Percentiles rank a stretch among this genome's conserved stretches.
Conservation (phyloP, 2,888 invertebrate species). For the Lysandra coridon region DNA sequence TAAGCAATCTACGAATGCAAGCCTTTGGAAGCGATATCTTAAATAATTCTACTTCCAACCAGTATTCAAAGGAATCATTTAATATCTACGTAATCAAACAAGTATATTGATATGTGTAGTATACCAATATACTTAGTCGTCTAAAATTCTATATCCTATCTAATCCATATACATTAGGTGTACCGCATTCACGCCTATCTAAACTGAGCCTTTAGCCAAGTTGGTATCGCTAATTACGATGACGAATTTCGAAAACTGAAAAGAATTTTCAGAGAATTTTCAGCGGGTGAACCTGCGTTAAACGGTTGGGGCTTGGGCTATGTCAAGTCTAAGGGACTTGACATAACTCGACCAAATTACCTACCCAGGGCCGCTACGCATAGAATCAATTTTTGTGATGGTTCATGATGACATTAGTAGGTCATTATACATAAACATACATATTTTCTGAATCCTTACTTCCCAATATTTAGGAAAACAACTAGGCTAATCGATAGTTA, state of each 20-base stretch:
- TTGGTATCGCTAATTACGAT: neutral
- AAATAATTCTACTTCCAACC: slow-evolving; percentile 39
- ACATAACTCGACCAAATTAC: too few relatives aligned
- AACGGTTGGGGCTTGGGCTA: too few relatives aligned
- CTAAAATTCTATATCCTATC: slow-evolving; percentile 1
- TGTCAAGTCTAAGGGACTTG: too few relatives aligned
- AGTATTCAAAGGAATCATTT: slow-evolving; percentile 43
- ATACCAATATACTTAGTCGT: neutral
- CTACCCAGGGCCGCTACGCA: too few relatives aligned
- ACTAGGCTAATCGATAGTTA: too few relatives aligned
- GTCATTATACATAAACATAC: too few relatives aligned
- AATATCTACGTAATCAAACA: slow-evolving; percentile 3
- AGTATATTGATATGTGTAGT: neutral
- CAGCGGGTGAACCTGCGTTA: too few relatives aligned
- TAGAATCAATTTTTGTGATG: too few relatives aligned
- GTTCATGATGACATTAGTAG: too few relatives aligned
- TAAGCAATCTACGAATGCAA: slow-evolving; percentile 38
- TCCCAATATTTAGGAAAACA: too few relatives aligned
- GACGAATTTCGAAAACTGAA: neutral
- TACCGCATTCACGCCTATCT: slow-evolving; percentile 40
- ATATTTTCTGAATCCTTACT: too few relatives aligned
- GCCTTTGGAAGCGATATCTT: slow-evolving; percentile 39
- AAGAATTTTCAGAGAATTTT: neutral
- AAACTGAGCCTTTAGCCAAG: neutral
- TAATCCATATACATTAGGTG: slow-evolving; percentile 1